Conservation (phyloP, 2,797 vertebrate species). For the Rallus crepitans region DNA sequence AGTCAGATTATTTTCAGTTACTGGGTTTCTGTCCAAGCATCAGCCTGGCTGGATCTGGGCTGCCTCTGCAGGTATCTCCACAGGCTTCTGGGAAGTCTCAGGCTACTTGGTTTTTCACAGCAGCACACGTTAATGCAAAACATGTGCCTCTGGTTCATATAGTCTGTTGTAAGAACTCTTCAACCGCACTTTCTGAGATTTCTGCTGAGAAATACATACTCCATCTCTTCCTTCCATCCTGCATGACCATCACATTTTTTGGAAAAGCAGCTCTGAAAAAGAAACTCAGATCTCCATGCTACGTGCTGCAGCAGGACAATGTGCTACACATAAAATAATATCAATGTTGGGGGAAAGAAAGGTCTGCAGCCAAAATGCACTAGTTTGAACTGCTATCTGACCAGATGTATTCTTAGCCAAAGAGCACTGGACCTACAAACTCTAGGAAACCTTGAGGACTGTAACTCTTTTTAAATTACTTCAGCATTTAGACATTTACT, state of each 20-base stretch:
- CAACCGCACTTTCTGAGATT: neutral
- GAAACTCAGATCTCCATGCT: neutral
- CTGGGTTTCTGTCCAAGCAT: neutral
- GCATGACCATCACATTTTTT: neutral
- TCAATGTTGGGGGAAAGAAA: neutral
- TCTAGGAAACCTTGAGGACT: neutral
- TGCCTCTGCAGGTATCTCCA: neutral
- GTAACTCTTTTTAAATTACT: neutral
- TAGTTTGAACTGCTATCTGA: neutral
- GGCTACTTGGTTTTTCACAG: neutral
- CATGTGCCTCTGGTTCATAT: neutral
- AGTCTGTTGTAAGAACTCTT: neutral
- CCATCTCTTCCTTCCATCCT: neutral
- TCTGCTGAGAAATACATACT: neutral
- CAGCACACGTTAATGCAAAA: neutral
- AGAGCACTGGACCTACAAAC: neutral
- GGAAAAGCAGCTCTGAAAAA: neutral
- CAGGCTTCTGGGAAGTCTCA: neutral
- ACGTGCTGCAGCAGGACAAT: accelerated
- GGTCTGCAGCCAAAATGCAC: neutral
- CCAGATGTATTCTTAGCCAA: neutral
- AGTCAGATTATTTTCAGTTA: conserved; percentile 13
- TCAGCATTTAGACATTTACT: neutral
- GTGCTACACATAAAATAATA: accelerated
- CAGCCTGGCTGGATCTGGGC: neutral